Conservation (phyloP, 30 jellyfish, hydroid and myxozoan genomes). For the Aurelia sp. region DNA sequence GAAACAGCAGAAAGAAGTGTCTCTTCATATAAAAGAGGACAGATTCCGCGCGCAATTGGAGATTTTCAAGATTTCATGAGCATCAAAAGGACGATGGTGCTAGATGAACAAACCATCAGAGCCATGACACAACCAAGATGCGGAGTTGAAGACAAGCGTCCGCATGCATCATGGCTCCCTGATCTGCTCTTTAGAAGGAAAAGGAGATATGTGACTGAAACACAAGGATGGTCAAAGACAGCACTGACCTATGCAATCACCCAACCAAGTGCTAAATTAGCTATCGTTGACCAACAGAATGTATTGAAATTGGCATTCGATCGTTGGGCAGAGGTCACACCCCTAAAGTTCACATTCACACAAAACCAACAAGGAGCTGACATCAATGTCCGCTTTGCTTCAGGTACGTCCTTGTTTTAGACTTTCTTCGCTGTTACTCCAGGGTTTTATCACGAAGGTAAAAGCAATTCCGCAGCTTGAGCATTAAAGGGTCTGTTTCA, state of each 20-base stretch:
- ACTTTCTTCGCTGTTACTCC: background rate
- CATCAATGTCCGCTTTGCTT: constrained; percentile 69
- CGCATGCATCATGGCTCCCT: constrained; percentile 82
- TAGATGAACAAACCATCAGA: constrained; percentile 54
- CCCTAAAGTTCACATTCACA: constrained; percentile 61
- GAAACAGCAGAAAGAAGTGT: constrained; percentile 8
- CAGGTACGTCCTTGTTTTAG: constrained; percentile 37
- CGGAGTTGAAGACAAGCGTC: constrained; percentile 82
- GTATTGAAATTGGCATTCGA: constrained; percentile 60
- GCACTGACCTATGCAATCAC: constrained; percentile 61
- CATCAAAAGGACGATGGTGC: constrained; percentile 64
- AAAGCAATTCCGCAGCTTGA: no score
- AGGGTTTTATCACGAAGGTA: no score
- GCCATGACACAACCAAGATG: constrained; percentile 68
- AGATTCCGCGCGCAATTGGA: constrained; percentile 71
- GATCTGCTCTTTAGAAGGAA: constrained; percentile 40
- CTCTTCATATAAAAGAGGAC: constrained; percentile 20
- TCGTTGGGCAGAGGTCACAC: constrained; percentile 88
- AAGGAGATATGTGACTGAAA: constrained; percentile 65
- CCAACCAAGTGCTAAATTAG: constrained; percentile 59
- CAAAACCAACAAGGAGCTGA: constrained; percentile 65
- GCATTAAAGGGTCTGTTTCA: no score
- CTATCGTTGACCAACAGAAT: constrained; percentile 38
- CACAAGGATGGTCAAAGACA: constrained; percentile 70
- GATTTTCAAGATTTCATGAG: constrained; percentile 81